Percentiles rank a stretch among this genome's conserved stretches.
Conservation (phyloP, 2,888 invertebrate genomes). For the Palloptera scutellata region DNA sequence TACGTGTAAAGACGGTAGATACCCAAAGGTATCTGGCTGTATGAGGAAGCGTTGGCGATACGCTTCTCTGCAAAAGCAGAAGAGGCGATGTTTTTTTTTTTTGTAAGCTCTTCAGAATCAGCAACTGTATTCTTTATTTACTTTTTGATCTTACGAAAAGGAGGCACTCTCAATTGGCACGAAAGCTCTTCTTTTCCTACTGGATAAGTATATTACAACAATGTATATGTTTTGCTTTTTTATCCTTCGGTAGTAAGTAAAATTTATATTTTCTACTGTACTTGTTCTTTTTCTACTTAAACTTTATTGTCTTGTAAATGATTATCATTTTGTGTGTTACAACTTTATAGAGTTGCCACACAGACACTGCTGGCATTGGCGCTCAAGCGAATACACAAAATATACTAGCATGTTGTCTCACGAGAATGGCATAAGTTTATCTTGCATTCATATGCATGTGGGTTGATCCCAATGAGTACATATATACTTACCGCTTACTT, state of each 20-base stretch:
- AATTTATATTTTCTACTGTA: neutral
- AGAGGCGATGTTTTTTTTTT: too few species aligned
- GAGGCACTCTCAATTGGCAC: too few species aligned
- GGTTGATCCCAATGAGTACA: too few species aligned
- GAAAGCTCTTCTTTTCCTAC: too few species aligned
- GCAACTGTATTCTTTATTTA: too few species aligned
- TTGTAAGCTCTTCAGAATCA: too few species aligned
- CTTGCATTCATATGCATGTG: neutral
- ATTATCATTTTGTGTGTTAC: constrained; percentile 30
- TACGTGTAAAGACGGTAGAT: too few species aligned
- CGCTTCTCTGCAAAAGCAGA: too few species aligned
- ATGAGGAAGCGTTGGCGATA: too few species aligned
- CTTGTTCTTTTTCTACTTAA: neutral
- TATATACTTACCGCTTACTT: too few species aligned
- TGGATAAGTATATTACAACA: neutral
- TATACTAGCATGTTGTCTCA: constrained; percentile 11
- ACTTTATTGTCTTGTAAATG: constrained; percentile 9
- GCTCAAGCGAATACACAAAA: neutral
- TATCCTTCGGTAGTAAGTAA: neutral
- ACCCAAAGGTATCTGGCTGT: too few species aligned
- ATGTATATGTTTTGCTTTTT: neutral
- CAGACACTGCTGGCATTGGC: neutral
- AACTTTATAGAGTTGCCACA: constrained; percentile 23
- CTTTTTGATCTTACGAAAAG: too few species aligned
- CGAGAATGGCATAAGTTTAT: neutral